Conservation (phyloP, 2,888 invertebrate genomes). For the Acrobasis repandana region DNA sequence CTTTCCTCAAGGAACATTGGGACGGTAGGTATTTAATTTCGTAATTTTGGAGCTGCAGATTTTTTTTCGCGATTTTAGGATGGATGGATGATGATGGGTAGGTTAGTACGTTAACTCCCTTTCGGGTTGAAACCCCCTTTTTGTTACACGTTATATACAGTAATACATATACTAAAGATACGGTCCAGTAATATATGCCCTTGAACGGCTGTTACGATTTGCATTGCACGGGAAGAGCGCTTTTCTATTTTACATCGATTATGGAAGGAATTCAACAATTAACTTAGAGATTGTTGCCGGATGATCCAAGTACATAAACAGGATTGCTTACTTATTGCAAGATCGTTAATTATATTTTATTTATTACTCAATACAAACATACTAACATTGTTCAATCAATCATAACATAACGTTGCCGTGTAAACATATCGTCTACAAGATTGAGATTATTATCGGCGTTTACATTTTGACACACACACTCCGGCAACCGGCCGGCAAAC, state of each 20-base stretch:
- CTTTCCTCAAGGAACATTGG: no score
- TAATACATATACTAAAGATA: no score
- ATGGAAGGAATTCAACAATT: not conserved
- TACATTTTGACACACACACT: not conserved
- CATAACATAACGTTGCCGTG: not conserved
- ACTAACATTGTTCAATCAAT: not conserved
- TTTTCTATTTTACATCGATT: not conserved
- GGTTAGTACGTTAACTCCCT: no score
- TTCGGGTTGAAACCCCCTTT: no score
- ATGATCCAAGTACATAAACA: not conserved
- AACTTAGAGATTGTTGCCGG: not conserved
- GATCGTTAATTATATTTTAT: not conserved
- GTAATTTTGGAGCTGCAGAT: no score
- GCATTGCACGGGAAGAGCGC: not conserved
- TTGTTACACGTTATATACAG: no score
- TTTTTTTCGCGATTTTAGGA: no score
- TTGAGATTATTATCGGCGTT: not conserved
- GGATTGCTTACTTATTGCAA: not conserved
- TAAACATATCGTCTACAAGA: conserved; percentile 7
- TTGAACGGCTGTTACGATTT: no score
- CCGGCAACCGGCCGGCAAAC: not conserved
- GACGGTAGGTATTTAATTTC: no score
- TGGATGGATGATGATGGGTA: no score
- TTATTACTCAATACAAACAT: conserved; percentile 1
- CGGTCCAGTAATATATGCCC: no score